Evolutionary conservation across 2,113 vertebrate genomes (phyloP).

Genomic region (Lycocorax pyrrhopterus): DNA sequence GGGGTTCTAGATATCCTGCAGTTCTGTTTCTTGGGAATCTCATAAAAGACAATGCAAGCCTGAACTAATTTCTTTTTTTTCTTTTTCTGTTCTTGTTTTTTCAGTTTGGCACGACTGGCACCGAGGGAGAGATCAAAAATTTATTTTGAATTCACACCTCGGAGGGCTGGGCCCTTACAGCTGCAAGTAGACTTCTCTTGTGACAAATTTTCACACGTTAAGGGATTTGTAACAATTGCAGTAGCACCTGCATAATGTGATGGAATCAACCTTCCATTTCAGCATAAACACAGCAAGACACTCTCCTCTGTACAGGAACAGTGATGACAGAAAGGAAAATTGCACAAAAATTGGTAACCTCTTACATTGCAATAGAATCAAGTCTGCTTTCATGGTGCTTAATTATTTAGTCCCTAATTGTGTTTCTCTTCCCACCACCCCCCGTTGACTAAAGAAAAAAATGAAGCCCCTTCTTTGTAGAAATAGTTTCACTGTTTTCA

Average conservation of each 20-base stretch:
- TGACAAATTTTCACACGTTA: slow-evolving; percentile 66
- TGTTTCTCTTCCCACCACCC: neutral
- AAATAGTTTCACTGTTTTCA: neutral
- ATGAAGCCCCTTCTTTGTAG: neutral
- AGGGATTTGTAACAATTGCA: slow-evolving; percentile 63
- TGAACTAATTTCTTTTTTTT: neutral
- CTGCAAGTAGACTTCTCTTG: slow-evolving; percentile 71
- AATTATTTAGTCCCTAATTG: neutral
- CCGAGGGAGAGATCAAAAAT: slow-evolving; percentile 60
- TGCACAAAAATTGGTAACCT: neutral
- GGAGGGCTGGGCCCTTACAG: slow-evolving; percentile 52
- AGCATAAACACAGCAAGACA: neutral
- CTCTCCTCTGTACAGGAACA: neutral
- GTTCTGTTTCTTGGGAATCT: neutral
- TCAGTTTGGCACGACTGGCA: slow-evolving; percentile 55
- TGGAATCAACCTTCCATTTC: neutral
- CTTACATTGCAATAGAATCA: neutral
- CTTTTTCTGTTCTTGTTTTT: neutral
- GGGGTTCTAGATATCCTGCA: neutral
- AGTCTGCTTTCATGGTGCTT: neutral
- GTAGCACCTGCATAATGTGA: slow-evolving; percentile 48
- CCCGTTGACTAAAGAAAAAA: neutral
- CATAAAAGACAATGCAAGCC: neutral
- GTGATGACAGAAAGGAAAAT: neutral
- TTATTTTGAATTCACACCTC: slow-evolving; percentile 70